Evolutionary conservation across 2,888 invertebrate genomes (phyloP).

Genomic region (Eueremaeus valkanovi): DNA sequence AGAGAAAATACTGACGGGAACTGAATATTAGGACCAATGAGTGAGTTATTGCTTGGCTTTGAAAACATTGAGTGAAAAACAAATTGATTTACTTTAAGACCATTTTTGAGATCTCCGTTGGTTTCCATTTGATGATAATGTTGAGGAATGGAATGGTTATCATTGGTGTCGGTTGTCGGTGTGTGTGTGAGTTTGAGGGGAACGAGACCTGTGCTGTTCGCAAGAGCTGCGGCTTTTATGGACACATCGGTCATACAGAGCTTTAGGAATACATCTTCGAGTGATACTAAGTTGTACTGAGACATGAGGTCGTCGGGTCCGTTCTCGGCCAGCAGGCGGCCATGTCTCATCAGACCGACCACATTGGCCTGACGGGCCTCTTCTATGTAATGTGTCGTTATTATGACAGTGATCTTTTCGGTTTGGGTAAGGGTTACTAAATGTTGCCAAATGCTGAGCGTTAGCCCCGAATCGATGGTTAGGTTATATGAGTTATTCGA

Average conservation of each 20-base stretch:
- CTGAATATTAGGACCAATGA: background rate
- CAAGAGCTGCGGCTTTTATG: constrained; percentile 33
- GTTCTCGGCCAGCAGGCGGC: constrained; percentile 82
- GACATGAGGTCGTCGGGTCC: constrained; percentile 68
- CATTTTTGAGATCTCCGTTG: constrained; percentile 41
- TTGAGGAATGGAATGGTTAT: constrained; percentile 5
- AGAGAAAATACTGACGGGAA: constrained; percentile 43
- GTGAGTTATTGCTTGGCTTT: no score
- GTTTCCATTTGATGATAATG: constrained; percentile 36
- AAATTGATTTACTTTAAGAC: constrained; percentile 30
- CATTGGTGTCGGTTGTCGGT: background rate
- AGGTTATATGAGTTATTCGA: constrained; percentile 12
- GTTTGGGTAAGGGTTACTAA: constrained; percentile 51
- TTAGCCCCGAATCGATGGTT: background rate
- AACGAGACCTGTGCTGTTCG: constrained; percentile 30
- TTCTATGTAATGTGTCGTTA: constrained; percentile 87
- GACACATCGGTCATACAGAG: constrained; percentile 56
- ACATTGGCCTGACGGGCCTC: constrained; percentile 62
- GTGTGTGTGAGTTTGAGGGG: no score
- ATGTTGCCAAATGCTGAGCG: constrained; percentile 53
- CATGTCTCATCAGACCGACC: constrained; percentile 90
- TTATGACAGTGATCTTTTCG: constrained; percentile 52
- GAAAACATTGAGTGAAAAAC: background rate
- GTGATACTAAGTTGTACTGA: constrained; percentile 53
- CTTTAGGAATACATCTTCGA: constrained; percentile 90